Base-by-base conservation (phyloP, 2,888 invertebrate genomes). In the Dynastes tityus region DNA sequence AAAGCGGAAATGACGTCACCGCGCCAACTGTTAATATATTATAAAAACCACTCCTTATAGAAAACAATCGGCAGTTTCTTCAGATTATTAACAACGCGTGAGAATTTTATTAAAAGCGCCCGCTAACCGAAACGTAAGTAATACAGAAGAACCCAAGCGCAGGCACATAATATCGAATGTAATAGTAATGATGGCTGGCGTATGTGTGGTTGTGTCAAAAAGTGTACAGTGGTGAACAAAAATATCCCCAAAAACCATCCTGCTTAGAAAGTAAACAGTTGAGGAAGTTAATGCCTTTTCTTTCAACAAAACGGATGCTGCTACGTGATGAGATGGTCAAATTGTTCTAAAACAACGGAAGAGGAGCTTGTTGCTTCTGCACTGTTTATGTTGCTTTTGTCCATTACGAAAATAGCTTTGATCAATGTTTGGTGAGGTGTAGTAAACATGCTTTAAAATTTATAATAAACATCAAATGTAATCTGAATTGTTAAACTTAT, bases 41-140 rank as follows among this genome's bases (percentile, higher is more conserved):
- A 78, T 71, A 63, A 78, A 78, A 70, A 78, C 77, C 77, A 78
- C 77, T 78, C 77, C 77, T 78, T 78, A 78, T 78, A 71, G 70
- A 79, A 80, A 78, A 80, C 80, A 80, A 80, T 80, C 77, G 80
- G 78, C 78, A 79, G 80, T 80, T 80, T 80, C 80, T 79, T 78
- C 80, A 78, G 80, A 79, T 80, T 79, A 80, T 80, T 80, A 79
- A 78, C 70, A 79, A 79, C 78, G 77, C 80, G 80, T 80, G 80
- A 80, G 80, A 80, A 79, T 80, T 79, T 79, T 79, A 80, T 75
- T 79, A 79, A 80, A 78, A 73, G 29, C 3, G 8, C 58, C 58
- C 58, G 58, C 45, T 58, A 61, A 45, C 63, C 63, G 27, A 45
- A 45, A 11, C 45, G 45, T 8, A 11, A 45, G 45, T 45, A 45